Conservation (phyloP, 2,888 invertebrate species). For the Abrostola triplasia region DNA sequence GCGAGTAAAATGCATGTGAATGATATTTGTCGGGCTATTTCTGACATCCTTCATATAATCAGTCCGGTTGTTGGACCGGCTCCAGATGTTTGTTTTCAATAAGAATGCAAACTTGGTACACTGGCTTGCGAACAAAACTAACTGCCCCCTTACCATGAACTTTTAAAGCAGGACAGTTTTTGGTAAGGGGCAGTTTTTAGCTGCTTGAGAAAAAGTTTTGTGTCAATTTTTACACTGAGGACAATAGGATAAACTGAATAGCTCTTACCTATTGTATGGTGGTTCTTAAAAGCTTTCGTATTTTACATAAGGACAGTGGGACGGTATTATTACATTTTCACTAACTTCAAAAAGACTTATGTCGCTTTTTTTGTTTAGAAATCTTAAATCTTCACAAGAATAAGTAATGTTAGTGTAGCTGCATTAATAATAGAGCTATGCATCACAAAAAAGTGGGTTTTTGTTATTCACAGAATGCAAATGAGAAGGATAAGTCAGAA, state of each 20-base stretch:
- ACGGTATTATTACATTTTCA: too few relatives aligned
- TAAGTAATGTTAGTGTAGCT: too few relatives aligned
- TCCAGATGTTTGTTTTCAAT: slow-evolving; percentile 52
- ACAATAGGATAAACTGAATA: slow-evolving; percentile 4
- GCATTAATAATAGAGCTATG: neutral
- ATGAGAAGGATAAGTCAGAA: slow-evolving; percentile 24
- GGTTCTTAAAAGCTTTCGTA: slow-evolving; percentile 14
- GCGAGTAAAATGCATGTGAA: slow-evolving; percentile 40
- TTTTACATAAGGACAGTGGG: neutral
- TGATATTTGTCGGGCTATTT: slow-evolving; percentile 50
- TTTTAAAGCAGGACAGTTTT: too few relatives aligned
- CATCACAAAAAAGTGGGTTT: slow-evolving; percentile 12
- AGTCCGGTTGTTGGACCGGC: slow-evolving; percentile 36
- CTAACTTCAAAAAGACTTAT: too few relatives aligned
- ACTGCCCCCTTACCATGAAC: too few relatives aligned
- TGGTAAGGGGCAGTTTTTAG: too few relatives aligned
- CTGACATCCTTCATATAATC: slow-evolving; percentile 48
- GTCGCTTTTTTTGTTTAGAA: neutral
- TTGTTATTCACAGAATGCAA: slow-evolving; percentile 15
- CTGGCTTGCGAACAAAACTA: slow-evolving; percentile 4
- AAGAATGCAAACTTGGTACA: slow-evolving; percentile 29
- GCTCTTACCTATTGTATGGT: neutral
- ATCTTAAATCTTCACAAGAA: neutral
- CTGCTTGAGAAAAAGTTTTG: slow-evolving; percentile 16
- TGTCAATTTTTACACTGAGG: slow-evolving; percentile 9